phyloP scores from a whole-genome alignment of 2,113 vertebrate genomes.

The Trematomus loennbergii region DNA sequence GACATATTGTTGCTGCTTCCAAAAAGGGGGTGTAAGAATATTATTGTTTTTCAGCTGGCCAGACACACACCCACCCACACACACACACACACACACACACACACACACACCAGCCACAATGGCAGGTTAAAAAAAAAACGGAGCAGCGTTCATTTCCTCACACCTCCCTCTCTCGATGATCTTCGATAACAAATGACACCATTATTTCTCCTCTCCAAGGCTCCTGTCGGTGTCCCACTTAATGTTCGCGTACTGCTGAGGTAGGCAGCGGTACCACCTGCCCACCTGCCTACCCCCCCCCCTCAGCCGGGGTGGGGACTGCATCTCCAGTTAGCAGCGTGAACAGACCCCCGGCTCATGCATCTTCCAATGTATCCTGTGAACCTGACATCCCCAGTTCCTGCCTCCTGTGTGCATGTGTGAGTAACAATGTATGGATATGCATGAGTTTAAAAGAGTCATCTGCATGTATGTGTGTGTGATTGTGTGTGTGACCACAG shows the following conservation, averaged over 20 bases:
- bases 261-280: constrained; percentile 37
- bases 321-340: constrained; percentile 17
- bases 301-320: not conserved
- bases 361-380: constrained; percentile 53
- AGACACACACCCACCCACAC: constrained; percentile 16
- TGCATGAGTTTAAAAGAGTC: not conserved
- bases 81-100: constrained; percentile 17
- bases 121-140: constrained; percentile 40
- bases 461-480: not conserved
- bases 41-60: constrained; percentile 1
- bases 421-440: not conserved
- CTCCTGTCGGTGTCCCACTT: constrained; percentile 76
- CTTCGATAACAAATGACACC: constrained; percentile 76
- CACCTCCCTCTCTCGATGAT: constrained; percentile 38
- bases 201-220: constrained; percentile 66
- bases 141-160: constrained; percentile 30
- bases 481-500: constrained; percentile 10
- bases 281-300: constrained; percentile 2
- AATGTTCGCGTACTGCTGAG: constrained; percentile 71
- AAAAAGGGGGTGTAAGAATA: constrained; percentile 6
- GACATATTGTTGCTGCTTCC: not conserved
- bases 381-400: constrained; percentile 14
- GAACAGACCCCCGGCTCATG: constrained; percentile 34
- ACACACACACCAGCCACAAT: constrained; percentile 4
- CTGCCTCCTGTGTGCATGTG: constrained; percentile 3